A percentile compares a stretch with the other conserved stretches of the same genome.
These are phyloP conservation scores for Dioctria rufipes DNA, from an alignment of 2,888 invertebrate species.

Conservation along the genomic window DNA sequence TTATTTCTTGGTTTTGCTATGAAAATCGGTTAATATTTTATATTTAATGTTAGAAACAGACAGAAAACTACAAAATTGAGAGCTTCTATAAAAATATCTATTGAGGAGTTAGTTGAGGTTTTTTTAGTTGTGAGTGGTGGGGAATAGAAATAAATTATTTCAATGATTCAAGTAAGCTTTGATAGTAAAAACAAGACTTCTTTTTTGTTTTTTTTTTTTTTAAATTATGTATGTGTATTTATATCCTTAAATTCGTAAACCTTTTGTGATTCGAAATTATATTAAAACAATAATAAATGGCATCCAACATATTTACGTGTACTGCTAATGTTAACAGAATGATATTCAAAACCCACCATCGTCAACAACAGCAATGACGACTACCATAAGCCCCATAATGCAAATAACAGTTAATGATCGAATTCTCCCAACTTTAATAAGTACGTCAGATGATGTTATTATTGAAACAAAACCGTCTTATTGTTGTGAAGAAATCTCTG, in stretches of 20 bases:
- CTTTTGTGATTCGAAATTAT: not conserved
- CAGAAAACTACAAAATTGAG: too few relatives aligned
- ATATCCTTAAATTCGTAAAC: not conserved
- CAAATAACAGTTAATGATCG: slow-evolving; percentile 61
- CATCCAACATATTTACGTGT: slow-evolving; percentile 43
- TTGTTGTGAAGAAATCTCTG: slow-evolving; percentile 59
- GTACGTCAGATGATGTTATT: slow-evolving; percentile 43
- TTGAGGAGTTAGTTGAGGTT: too few relatives aligned
- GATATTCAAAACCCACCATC: slow-evolving; percentile 66
- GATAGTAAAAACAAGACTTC: too few relatives aligned
- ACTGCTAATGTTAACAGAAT: slow-evolving; percentile 66
- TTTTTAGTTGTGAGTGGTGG: too few relatives aligned
- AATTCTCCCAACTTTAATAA: slow-evolving; percentile 59
- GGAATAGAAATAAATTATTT: too few relatives aligned
- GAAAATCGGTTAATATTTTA: too few relatives aligned
- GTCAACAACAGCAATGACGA: slow-evolving; percentile 59
- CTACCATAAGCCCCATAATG: slow-evolving; percentile 55
- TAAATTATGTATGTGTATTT: too few relatives aligned
- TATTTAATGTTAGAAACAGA: too few relatives aligned
- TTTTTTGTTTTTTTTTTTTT: too few relatives aligned
- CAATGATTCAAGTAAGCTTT: too few relatives aligned
- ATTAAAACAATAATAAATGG: not conserved
- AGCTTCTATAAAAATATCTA: too few relatives aligned
- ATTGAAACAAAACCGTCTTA: slow-evolving; percentile 36
- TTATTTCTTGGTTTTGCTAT: too few relatives aligned